Conservation (phyloP, 2,888 invertebrate species). For the Drosophila tripunctata region DNA sequence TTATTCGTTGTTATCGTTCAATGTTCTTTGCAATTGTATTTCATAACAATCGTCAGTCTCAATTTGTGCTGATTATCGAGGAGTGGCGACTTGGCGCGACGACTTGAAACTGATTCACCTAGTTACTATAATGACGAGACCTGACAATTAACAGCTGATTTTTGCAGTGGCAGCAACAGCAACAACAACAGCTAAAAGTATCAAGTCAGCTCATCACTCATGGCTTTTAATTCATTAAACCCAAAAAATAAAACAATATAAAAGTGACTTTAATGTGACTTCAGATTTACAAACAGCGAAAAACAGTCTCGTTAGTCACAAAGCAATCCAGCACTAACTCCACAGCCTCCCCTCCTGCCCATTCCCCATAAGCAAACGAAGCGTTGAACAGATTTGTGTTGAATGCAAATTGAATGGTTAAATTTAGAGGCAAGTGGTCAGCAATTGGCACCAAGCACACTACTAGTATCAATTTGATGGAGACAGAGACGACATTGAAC, state of each 20-base stretch:
- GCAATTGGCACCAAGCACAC: conserved; percentile 31
- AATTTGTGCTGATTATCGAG: conserved; percentile 37
- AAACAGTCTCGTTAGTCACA: conserved; percentile 30
- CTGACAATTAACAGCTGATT: conserved; percentile 62
- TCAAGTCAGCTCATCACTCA: too few relatives aligned
- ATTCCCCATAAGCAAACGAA: too few relatives aligned
- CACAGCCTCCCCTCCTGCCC: neutral
- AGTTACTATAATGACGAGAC: conserved; percentile 53
- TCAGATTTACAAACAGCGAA: too few relatives aligned
- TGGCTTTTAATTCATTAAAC: conserved; percentile 7
- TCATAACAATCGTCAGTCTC: conserved; percentile 45
- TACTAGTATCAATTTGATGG: conserved; percentile 13
- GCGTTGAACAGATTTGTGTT: neutral
- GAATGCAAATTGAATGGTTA: conserved; percentile 23
- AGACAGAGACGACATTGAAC: conserved; percentile 46
- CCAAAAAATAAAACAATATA: neutral
- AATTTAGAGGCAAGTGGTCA: conserved; percentile 33
- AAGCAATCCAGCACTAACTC: neutral
- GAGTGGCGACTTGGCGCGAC: conserved; percentile 43
- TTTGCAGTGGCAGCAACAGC: conserved; percentile 22
- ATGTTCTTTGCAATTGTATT: conserved; percentile 46
- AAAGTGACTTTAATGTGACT: neutral
- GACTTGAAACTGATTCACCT: conserved; percentile 51
- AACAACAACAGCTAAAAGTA: conserved; percentile 34
- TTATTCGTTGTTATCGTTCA: conserved; percentile 41